Conservation (phyloP, 2,888 invertebrate species). For the Coleophora flavipennella region DNA sequence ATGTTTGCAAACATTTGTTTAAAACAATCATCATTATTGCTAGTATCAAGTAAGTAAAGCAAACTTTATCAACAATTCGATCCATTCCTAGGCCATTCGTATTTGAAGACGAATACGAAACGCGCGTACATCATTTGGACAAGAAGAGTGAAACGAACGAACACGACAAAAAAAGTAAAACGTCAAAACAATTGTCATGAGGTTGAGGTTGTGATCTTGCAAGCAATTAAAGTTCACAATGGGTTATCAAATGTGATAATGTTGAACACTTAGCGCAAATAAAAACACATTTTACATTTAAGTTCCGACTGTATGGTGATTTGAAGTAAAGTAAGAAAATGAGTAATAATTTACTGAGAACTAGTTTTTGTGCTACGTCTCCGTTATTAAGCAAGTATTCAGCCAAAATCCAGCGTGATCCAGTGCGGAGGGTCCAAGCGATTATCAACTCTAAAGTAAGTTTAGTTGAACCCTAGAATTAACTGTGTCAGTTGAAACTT, state of each 20-base stretch:
- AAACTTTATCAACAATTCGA: too few relatives aligned
- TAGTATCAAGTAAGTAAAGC: too few relatives aligned
- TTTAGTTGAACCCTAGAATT: constrained; percentile 4
- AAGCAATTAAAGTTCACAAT: constrained; percentile 52
- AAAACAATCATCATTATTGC: too few relatives aligned
- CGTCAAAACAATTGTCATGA: too few relatives aligned
- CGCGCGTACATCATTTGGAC: too few relatives aligned
- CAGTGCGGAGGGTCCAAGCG: constrained; percentile 26
- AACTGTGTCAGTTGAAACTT: too few relatives aligned
- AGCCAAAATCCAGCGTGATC: constrained; percentile 18
- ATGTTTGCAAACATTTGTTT: too few relatives aligned
- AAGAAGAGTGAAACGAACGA: too few relatives aligned
- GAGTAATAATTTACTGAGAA: constrained; percentile 37
- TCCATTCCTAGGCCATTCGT: too few relatives aligned
- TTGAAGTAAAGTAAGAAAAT: constrained; percentile 32
- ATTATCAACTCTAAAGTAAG: constrained; percentile 49
- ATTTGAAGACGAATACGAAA: too few relatives aligned
- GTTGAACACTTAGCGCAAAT: constrained; percentile 27
- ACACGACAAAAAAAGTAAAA: too few relatives aligned
- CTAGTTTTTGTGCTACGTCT: constrained; percentile 28
- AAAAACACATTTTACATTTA: constrained; percentile 22
- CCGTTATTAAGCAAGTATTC: constrained; percentile 25
- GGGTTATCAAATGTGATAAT: constrained; percentile 59
- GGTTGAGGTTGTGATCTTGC: too few relatives aligned
- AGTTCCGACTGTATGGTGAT: constrained; percentile 5